These are phyloP conservation scores for Ciona savignyi DNA, from an alignment of 23 tunicate genomes.

Conservation along the genomic window DNA sequence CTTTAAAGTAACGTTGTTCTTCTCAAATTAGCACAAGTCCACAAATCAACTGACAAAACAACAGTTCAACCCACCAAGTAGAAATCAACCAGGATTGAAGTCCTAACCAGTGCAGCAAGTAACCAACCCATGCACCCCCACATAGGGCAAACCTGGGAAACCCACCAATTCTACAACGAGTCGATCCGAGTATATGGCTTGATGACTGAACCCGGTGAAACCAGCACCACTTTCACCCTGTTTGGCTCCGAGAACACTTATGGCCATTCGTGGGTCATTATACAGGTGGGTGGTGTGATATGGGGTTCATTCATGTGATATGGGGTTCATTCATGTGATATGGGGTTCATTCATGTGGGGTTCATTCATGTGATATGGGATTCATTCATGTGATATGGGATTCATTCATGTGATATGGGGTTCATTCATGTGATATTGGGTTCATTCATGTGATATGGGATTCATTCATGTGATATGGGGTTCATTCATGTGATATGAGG, in stretches of 20 bases:
- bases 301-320: not conserved
- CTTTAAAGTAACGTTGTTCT: too few species aligned
- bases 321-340: not conserved
- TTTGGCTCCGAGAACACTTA: conserved; percentile 54
- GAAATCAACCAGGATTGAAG: too few species aligned
- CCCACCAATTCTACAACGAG: conserved; percentile 45
- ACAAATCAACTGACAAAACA: too few species aligned
- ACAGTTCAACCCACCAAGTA: not conserved
- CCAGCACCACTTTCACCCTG: conserved; percentile 52
- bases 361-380: too few species aligned
- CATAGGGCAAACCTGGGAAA: conserved; percentile 55
- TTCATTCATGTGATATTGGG: conserved; percentile 9
- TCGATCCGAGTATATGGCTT: conserved; percentile 46
- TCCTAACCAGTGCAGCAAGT: too few species aligned
- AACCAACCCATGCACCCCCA: too few species aligned
- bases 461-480: conserved; percentile 6
- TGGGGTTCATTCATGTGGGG: not conserved
- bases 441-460: not conserved
- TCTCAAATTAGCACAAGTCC: too few species aligned
- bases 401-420: not conserved
- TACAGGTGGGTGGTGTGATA: conserved; percentile 48
- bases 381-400: conserved; percentile 6
- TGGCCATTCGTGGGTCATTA: conserved; percentile 60
- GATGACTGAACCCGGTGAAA: conserved; percentile 85
- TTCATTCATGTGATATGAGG: not conserved